Percentiles rank a stretch among this genome's conserved stretches.
phyloP scores from a whole-genome alignment of 2,113 vertebrate genomes.

The Ahaetulla prasina region DNA sequence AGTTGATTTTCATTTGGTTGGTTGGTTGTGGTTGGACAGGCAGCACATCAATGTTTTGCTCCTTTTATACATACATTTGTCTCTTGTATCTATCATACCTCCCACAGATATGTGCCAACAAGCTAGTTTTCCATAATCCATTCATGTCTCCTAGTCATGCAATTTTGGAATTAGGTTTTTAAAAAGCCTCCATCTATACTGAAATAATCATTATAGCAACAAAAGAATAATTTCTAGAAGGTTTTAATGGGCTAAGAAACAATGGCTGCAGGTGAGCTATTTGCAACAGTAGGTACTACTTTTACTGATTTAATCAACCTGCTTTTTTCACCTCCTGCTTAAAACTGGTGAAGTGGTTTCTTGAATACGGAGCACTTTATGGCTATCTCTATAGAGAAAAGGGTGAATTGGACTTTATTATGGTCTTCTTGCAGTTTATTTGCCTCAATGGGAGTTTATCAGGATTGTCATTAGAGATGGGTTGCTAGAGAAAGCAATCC shows the following conservation, averaged over 20 bases:
- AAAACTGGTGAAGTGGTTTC: background rate
- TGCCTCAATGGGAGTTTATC: background rate
- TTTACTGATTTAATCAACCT: background rate
- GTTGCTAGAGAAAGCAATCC: rapidly evolving
- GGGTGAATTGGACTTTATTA: background rate
- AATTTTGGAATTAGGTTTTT: background rate
- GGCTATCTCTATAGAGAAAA: background rate
- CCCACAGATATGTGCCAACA: no score
- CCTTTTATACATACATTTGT: background rate
- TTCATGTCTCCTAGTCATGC: background rate
- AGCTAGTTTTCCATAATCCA: background rate
- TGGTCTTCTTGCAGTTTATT: background rate
- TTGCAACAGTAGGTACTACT: background rate
- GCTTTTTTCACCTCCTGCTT: background rate
- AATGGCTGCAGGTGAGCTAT: background rate
- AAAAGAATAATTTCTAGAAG: background rate
- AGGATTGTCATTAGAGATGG: background rate
- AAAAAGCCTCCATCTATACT: background rate
- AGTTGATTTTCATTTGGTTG: no score
- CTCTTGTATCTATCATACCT: no score
- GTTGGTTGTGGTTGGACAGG: no score
- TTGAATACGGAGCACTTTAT: background rate
- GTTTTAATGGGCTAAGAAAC: background rate
- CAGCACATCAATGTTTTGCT: background rate
- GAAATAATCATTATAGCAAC: background rate